A percentile compares a stretch with the other conserved stretches of the same genome.
These are phyloP conservation scores for Acyrthosiphon pisum DNA, from an alignment of 1,140 invertebrate species.

Conservation along the genomic window DNA sequence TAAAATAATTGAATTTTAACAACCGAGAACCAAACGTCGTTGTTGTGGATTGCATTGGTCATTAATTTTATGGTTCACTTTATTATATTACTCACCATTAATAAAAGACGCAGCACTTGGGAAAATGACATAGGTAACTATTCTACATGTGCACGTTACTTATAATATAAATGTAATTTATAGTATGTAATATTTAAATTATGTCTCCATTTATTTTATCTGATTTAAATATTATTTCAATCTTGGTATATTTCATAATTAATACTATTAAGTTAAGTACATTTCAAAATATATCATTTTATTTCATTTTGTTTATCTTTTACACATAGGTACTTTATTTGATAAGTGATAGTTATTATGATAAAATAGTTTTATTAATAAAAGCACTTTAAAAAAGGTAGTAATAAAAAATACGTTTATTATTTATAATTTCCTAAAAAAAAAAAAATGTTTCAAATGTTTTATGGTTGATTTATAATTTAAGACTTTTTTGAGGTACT, in stretches of 20 bases:
- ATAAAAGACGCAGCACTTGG: not conserved
- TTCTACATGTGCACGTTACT: not conserved
- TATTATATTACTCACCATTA: slow-evolving; percentile 25
- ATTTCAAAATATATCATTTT: not conserved
- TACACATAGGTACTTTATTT: not conserved
- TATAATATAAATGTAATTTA: not conserved
- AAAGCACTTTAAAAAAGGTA: not conserved
- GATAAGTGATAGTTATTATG: not conserved
- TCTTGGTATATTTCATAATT: not conserved
- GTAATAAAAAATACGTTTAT: not conserved
- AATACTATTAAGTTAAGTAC: not conserved
- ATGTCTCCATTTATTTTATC: not conserved
- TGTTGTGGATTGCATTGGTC: not conserved
- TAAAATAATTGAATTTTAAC: not conserved
- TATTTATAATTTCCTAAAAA: not conserved
- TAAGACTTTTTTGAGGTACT: not conserved
- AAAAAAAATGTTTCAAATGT: not conserved
- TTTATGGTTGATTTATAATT: not conserved
- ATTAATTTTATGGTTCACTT: slow-evolving; percentile 31
- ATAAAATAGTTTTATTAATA: not conserved
- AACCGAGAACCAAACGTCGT: not conserved
- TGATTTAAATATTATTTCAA: not conserved
- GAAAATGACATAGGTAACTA: not conserved
- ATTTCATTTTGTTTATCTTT: not conserved
- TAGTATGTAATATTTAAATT: not conserved